A percentile compares a stretch with the other conserved stretches of the same genome.
Conservation (phyloP, 2,888 invertebrate genomes). For the Polydrusus cervinus region DNA sequence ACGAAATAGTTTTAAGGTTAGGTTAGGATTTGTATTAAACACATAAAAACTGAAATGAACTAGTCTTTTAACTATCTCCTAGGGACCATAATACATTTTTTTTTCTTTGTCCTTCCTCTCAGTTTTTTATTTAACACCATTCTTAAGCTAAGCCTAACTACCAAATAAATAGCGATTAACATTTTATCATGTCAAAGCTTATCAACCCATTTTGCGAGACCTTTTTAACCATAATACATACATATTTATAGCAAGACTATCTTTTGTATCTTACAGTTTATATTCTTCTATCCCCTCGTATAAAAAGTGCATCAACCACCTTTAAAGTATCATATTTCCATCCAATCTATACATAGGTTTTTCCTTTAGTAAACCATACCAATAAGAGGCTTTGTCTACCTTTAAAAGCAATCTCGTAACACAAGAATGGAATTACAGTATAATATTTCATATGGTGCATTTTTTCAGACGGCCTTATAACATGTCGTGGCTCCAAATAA, state of each 20-base stretch:
- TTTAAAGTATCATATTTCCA: conserved; percentile 21
- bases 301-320: not conserved
- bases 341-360: conserved; percentile 13
- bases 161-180: too few relatives aligned
- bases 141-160: too few relatives aligned
- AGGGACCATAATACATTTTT: too few relatives aligned
- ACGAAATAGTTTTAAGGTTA: too few relatives aligned
- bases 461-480: conserved; percentile 24
- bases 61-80: too few relatives aligned
- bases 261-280: not conserved
- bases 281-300: not conserved
- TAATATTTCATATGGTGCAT: conserved; percentile 45
- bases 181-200: too few relatives aligned
- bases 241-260: not conserved
- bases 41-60: too few relatives aligned
- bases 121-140: too few relatives aligned
- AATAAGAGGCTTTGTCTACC: conserved; percentile 50
- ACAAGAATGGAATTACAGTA: conserved; percentile 46
- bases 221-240: too few relatives aligned
- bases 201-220: too few relatives aligned
- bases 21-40: too few relatives aligned
- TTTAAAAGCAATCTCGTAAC: conserved; percentile 45
- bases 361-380: conserved; percentile 33
- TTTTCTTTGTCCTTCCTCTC: too few relatives aligned
- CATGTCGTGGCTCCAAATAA: conserved; percentile 28